Conservation (phyloP, 2,113 vertebrate species). For the Elgaria multicarinata region DNA sequence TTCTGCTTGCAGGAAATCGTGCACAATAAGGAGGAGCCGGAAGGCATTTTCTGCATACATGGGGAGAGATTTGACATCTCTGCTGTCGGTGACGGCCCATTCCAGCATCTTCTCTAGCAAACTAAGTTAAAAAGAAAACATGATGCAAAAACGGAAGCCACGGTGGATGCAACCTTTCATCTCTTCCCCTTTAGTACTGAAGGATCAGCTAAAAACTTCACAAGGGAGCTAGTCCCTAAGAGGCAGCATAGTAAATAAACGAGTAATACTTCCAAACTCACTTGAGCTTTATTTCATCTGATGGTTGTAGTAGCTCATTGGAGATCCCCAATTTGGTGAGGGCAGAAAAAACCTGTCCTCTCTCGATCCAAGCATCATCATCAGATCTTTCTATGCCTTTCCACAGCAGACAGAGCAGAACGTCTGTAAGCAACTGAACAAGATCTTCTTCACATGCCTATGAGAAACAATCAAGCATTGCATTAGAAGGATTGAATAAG, state of each 20-base stretch:
- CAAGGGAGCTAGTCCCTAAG: no score
- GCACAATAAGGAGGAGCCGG: conserved; percentile 88
- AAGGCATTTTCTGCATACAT: conserved; percentile 93
- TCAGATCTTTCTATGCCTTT: conserved; percentile 94
- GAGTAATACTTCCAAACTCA: conserved; percentile 64
- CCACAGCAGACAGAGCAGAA: conserved; percentile 91
- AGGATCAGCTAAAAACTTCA: background rate
- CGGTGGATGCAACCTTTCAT: background rate
- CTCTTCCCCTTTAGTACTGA: background rate
- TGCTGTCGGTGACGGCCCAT: conserved; percentile 90
- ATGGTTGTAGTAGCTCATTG: conserved; percentile 88
- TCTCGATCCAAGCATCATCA: conserved; percentile 90
- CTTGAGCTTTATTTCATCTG: conserved; percentile 94
- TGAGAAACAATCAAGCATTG: conserved; percentile 49
- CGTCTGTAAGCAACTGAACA: conserved; percentile 86
- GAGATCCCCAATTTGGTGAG: conserved; percentile 89
- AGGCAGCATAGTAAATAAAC: background rate
- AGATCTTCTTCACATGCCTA: conserved; percentile 90
- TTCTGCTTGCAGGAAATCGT: conserved; percentile 95
- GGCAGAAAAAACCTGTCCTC: conserved; percentile 96
- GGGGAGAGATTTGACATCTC: conserved; percentile 86
- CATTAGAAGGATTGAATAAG: background rate
- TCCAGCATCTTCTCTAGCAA: conserved; percentile 97
- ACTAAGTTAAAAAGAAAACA: conserved; percentile 76
- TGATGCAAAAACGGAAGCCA: conserved; percentile 38